A percentile compares a stretch with the other conserved stretches of the same genome.
phyloP scores from a whole-genome alignment of 2,113 vertebrate species.

The Corvus moneduloides region DNA sequence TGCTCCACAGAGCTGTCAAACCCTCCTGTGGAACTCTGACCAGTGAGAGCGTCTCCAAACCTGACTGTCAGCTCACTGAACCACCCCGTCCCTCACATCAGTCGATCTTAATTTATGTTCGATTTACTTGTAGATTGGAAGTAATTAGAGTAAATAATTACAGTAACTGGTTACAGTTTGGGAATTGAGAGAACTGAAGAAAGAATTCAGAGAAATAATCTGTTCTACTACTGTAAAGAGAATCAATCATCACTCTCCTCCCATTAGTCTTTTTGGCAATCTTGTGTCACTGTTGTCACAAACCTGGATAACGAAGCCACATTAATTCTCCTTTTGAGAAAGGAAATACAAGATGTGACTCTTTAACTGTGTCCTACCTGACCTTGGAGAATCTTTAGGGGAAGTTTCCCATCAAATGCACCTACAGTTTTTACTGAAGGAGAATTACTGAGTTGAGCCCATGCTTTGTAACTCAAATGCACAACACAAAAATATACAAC shows the following conservation, averaged over 20 bases:
- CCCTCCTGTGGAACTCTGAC: background rate
- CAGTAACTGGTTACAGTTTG: slow-evolving; percentile 9
- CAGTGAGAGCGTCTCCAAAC: background rate
- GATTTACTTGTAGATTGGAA: slow-evolving; percentile 11
- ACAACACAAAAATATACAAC: background rate
- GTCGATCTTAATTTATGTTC: background rate
- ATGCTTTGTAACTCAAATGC: background rate
- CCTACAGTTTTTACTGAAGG: background rate
- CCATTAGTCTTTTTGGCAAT: slow-evolving; percentile 46
- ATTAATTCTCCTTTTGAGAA: slow-evolving; percentile 27
- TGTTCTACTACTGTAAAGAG: slow-evolving; percentile 1
- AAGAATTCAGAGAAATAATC: slow-evolving; percentile 26
- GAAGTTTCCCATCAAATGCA: background rate
- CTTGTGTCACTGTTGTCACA: slow-evolving; percentile 14
- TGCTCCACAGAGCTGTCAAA: background rate
- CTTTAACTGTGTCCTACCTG: background rate
- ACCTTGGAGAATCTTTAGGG: slow-evolving; percentile 23
- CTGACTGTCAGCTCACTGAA: background rate
- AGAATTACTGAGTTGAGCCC: background rate
- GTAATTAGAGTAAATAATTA: slow-evolving; percentile 42
- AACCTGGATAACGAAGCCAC: slow-evolving; percentile 8
- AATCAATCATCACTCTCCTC: slow-evolving; percentile 19
- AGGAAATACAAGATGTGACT: background rate
- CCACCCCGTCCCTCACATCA: background rate
- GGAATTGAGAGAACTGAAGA: background rate